Evolutionary conservation across 2,113 vertebrate species (phyloP).

Genomic region (Hippocampus mohnikei): DNA sequence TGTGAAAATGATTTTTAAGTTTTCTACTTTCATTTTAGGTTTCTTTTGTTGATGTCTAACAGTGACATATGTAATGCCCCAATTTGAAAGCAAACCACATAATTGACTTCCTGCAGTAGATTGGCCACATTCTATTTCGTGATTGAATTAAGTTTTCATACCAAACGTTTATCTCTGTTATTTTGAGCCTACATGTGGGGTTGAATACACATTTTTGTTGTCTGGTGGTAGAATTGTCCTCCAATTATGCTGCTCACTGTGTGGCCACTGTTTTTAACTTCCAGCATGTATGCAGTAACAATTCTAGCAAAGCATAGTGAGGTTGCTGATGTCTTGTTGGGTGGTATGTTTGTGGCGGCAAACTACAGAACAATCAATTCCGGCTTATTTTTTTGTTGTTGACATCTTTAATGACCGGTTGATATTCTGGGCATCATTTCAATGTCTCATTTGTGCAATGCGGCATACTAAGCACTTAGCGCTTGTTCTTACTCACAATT

Average conservation of each 20-base stretch:
- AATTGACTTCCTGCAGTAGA: neutral
- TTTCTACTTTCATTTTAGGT: neutral
- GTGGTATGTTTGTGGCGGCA: conserved; percentile 58
- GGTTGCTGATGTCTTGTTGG: conserved; percentile 30
- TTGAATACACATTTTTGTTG: neutral
- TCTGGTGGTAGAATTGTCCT: conserved; percentile 37
- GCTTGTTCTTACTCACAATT: neutral
- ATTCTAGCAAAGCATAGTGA: conserved; percentile 28
- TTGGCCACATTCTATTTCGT: neutral
- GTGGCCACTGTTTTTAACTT: conserved; percentile 38
- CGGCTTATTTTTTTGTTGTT: conserved; percentile 28
- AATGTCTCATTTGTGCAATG: neutral
- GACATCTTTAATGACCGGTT: neutral
- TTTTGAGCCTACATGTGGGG: neutral
- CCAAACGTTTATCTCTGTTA: neutral
- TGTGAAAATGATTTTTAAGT: neutral
- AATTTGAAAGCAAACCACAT: neutral
- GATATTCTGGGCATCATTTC: conserved; percentile 14
- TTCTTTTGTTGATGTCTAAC: neutral
- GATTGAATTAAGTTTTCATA: neutral
- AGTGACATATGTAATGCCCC: neutral
- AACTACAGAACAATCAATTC: conserved; percentile 38
- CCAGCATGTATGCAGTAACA: conserved; percentile 50
- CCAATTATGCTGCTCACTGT: conserved; percentile 23
- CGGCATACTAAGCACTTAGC: neutral